Percentiles rank a stretch among this genome's conserved stretches.
These are phyloP conservation scores for Emberiza fucata DNA, from an alignment of 2,113 vertebrate genomes.

Conservation along the genomic window DNA sequence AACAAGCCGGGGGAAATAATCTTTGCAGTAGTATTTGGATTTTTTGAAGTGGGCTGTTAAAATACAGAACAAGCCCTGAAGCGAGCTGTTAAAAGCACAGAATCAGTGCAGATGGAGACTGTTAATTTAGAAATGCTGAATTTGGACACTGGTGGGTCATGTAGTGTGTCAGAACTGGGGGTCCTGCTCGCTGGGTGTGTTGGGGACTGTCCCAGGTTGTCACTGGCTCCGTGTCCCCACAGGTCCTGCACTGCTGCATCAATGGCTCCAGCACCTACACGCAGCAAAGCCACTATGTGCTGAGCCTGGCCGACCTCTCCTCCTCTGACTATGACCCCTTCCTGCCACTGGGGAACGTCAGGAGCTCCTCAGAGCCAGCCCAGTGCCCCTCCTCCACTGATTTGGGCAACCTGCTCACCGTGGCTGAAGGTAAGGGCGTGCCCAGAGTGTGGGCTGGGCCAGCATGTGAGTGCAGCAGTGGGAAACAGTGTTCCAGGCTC, in stretches of 20 bases:
- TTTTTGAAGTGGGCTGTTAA: neutral
- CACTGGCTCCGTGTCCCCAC: neutral
- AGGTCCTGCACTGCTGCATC: constrained; percentile 96
- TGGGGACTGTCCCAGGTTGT: neutral
- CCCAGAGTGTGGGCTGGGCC: neutral
- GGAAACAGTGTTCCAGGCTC: neutral
- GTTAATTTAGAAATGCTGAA: neutral
- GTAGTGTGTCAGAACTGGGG: neutral
- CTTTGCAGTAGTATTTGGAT: neutral
- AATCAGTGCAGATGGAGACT: neutral
- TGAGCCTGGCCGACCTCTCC: constrained; percentile 90
- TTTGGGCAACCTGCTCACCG: constrained; percentile 89
- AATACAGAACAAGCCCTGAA: neutral
- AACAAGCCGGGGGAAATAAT: fast-evolving
- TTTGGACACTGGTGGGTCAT: neutral
- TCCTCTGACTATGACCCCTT: constrained; percentile 89
- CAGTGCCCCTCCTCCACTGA: constrained; percentile 76
- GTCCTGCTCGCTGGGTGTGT: neutral
- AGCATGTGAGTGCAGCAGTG: neutral
- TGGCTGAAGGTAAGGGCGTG: constrained; percentile 85
- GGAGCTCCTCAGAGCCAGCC: constrained; percentile 80
- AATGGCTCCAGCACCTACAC: constrained; percentile 90
- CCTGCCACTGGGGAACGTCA: constrained; percentile 84
- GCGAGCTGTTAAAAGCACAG: neutral
- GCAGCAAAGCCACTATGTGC: constrained; percentile 91